phyloP scores from a whole-genome alignment of 2,113 vertebrate genomes.

The Brienomyrus longianalis region DNA sequence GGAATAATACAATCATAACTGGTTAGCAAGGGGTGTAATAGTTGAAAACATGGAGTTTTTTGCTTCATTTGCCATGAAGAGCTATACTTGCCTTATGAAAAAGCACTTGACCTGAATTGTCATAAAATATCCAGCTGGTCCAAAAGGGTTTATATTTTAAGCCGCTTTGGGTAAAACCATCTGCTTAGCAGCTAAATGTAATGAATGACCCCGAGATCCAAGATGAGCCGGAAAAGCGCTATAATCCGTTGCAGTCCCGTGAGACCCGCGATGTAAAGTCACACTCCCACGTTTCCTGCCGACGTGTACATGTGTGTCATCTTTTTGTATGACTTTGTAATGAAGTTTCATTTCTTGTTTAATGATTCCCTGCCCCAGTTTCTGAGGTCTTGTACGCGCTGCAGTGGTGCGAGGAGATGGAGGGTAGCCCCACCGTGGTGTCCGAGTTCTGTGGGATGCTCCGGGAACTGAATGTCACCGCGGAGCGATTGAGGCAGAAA shows the following conservation, averaged over 20 bases:
- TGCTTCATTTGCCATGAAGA: neutral
- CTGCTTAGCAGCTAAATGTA: constrained; percentile 1
- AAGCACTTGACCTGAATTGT: neutral
- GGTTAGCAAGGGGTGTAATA: neutral
- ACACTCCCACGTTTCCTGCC: neutral
- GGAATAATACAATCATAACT: neutral
- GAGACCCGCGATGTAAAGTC: neutral
- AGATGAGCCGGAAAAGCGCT: neutral
- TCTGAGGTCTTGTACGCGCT: constrained; percentile 80
- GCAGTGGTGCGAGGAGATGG: constrained; percentile 88
- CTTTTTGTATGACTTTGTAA: neutral
- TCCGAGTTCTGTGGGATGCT: constrained; percentile 67
- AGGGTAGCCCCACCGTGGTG: constrained; percentile 55
- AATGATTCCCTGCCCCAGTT: constrained; percentile 52
- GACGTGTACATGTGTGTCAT: neutral
- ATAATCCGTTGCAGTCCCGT: neutral
- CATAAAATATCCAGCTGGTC: neutral
- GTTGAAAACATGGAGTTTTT: neutral
- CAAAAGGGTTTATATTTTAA: constrained; percentile 1
- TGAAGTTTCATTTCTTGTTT: neutral
- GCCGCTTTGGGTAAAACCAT: neutral
- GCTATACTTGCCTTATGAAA: neutral
- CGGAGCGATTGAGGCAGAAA: constrained; percentile 49
- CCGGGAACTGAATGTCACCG: constrained; percentile 62
- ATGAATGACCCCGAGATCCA: constrained; percentile 1